These are phyloP conservation scores for Pangasius mekongensis DNA, from an alignment of 2,797 vertebrate genomes.

Conservation along the genomic window DNA sequence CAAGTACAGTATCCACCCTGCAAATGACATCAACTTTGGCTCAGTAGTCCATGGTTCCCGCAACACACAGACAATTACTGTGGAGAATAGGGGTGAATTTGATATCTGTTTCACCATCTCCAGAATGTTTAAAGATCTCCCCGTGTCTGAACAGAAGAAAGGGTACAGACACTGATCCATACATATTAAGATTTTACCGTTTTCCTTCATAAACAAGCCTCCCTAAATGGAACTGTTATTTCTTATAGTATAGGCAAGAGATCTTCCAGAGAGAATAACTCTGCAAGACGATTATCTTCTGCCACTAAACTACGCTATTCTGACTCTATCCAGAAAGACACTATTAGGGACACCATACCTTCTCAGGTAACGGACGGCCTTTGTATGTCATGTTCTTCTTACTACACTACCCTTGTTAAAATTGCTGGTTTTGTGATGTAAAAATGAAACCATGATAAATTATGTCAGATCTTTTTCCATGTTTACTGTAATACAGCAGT, in stretches of 20 bases:
- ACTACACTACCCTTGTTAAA: neutral
- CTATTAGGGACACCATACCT: neutral
- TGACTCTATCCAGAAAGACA: conserved; percentile 68
- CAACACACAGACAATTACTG: conserved; percentile 73
- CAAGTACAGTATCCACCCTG: conserved; percentile 83
- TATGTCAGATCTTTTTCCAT: neutral
- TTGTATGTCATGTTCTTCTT: conserved; percentile 1
- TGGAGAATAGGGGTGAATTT: conserved; percentile 84
- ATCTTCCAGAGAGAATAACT: conserved; percentile 64
- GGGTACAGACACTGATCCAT: conserved; percentile 65
- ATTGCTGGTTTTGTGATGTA: neutral
- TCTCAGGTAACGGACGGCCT: conserved; percentile 65
- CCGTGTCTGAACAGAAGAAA: conserved; percentile 53
- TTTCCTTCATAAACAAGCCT: neutral
- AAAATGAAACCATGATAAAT: neutral
- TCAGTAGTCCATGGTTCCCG: conserved; percentile 74
- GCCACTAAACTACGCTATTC: conserved; percentile 59
- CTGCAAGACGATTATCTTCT: conserved; percentile 47
- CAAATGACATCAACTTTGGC: conserved; percentile 81
- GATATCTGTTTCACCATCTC: conserved; percentile 76
- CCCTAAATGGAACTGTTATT: neutral
- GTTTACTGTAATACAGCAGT: neutral
- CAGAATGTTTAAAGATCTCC: conserved; percentile 58
- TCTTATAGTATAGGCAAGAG: conserved; percentile 61
- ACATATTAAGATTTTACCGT: neutral